Base-by-base conservation (phyloP, 2,888 invertebrate genomes). In the Mayetiola destructor region DNA sequence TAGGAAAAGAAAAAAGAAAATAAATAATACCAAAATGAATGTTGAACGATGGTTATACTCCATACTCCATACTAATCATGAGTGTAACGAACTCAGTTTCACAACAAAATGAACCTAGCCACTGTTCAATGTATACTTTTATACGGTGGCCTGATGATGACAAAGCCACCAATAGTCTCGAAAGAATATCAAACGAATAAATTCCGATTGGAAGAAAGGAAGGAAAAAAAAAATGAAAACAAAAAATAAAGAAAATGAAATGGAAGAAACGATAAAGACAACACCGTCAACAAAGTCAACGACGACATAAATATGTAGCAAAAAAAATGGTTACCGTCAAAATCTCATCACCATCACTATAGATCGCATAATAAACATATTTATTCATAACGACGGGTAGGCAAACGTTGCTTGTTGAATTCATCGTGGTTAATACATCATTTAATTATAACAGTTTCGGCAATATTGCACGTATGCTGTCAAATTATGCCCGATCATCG, bases 51-150 rank as follows among this genome's bases (percentile, higher is more conserved):
- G n/a, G n/a, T n/a, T n/a, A n/a, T n/a, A n/a, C n/a, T n/a, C n/a
- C n/a, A n/a, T n/a, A n/a, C n/a, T n/a, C n/a, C n/a, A n/a, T n/a
- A n/a, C n/a, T n/a, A n/a, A n/a, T n/a, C n/a, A n/a, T 16, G 27
- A 48, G 48, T n/a, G 48, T 48, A 48, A 48, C 27, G 48, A 48
- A 48, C 48, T 48, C n/a, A n/a, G n/a, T n/a, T n/a, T n/a, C n/a
- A n/a, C n/a, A n/a, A n/a, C n/a, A n/a, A n/a, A n/a, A n/a, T n/a
- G n/a, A n/a, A n/a, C n/a, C n/a, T n/a, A n/a, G n/a, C n/a, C n/a
- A n/a, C n/a, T n/a, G n/a, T n/a, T n/a, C n/a, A n/a, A n/a, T n/a
- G n/a, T n/a, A n/a, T n/a, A n/a, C n/a, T n/a, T n/a, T n/a, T n/a
- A n/a, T n/a, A n/a, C n/a, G n/a, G n/a, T n/a, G n/a, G n/a, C n/a